phyloP scores from a whole-genome alignment of 2,113 vertebrate genomes.

The Dasyprocta punctata region DNA sequence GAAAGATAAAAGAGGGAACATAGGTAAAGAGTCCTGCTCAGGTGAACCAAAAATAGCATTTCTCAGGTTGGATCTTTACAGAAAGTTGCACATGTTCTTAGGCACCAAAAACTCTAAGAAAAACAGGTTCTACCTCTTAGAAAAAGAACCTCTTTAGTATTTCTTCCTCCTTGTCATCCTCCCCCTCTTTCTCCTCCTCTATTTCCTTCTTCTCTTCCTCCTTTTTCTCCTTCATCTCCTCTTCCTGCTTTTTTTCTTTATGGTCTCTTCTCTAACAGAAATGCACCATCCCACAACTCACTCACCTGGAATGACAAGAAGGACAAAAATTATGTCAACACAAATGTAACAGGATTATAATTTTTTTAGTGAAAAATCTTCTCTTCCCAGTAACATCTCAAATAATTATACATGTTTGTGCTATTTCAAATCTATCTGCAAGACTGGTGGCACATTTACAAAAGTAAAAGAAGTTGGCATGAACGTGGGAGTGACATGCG shows the following conservation, averaged over 20 bases:
- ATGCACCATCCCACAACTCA: not conserved
- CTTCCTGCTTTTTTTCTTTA: not conserved
- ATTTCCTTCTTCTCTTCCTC: not conserved
- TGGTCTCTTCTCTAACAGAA: not conserved
- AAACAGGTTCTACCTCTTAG: not conserved
- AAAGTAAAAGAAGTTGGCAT: not conserved
- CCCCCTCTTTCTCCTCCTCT: not conserved
- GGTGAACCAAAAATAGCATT: not conserved
- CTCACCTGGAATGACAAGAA: not conserved
- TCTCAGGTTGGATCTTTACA: not conserved
- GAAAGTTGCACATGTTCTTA: not conserved
- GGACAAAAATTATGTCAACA: not conserved
- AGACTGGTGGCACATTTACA: not conserved
- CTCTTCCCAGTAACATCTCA: conserved; percentile 24
- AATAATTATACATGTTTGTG: not conserved
- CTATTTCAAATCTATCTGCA: not conserved
- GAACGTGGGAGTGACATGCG: not conserved
- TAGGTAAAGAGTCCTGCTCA: not conserved
- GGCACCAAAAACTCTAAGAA: not conserved
- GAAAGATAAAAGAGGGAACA: not conserved
- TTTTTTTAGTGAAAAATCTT: not conserved
- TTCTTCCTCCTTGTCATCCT: not conserved
- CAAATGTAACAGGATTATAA: not conserved
- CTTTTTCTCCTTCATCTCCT: too few relatives aligned
- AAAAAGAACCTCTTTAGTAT: not conserved